Evolutionary conservation across 2,888 invertebrate genomes (phyloP).

Genomic region (Brachyptera risi): DNA sequence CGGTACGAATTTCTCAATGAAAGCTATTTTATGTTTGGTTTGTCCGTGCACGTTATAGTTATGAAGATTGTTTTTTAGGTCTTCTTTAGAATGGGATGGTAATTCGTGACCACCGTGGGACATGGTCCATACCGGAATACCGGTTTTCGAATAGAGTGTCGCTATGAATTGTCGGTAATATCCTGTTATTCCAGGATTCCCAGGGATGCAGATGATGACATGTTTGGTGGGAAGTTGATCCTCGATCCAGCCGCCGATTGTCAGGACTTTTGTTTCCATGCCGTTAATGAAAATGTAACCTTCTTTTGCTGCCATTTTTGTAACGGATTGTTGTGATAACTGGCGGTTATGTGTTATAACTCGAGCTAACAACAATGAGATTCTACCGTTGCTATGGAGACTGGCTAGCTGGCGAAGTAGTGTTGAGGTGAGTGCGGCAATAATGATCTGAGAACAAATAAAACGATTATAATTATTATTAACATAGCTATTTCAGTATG

Average conservation of each 20-base stretch:
- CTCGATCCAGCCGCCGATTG: conserved; percentile 66
- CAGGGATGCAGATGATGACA: conserved; percentile 71
- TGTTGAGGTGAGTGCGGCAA: no score
- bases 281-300: conserved; percentile 55
- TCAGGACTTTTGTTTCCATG: conserved; percentile 67
- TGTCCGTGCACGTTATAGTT: conserved; percentile 76
- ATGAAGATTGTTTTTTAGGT: conserved; percentile 52
- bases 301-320: conserved; percentile 38
- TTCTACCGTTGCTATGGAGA: no score
- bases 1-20: conserved; percentile 71
- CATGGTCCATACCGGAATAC: conserved; percentile 74
- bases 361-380: no score
- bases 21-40: conserved; percentile 70
- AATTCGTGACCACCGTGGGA: conserved; percentile 78
- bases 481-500: no score
- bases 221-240: conserved; percentile 55
- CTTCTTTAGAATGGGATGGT: conserved; percentile 45
- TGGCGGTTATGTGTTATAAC: no score
- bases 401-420: no score
- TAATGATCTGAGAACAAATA: no score
- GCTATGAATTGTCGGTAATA: conserved; percentile 75
- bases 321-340: no score
- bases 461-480: no score
- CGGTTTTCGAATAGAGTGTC: conserved; percentile 57
- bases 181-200: conserved; percentile 82